These are phyloP conservation scores for Lepilemur septentrionalis DNA, from an alignment of 2,797 vertebrate species.

Conservation along the genomic window DNA sequence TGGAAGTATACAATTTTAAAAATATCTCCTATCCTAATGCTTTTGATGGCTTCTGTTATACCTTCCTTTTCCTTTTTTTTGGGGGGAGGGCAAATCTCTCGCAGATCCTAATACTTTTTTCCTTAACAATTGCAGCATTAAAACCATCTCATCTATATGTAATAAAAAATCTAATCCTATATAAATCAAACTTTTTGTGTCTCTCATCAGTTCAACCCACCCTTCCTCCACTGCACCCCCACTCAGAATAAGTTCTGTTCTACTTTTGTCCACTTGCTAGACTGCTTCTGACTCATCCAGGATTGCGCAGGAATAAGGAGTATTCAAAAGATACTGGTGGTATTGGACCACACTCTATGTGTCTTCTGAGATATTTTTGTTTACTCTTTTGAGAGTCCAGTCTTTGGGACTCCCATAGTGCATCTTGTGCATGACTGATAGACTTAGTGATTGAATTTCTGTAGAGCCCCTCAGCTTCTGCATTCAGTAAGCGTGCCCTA, in stretches of 20 bases:
- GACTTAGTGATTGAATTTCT: background rate
- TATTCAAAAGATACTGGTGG: background rate
- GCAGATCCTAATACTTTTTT: background rate
- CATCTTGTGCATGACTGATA: background rate
- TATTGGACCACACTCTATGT: background rate
- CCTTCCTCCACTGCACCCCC: background rate
- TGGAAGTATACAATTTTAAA: background rate
- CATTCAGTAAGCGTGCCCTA: background rate
- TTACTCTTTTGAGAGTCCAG: background rate
- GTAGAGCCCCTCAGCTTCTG: background rate
- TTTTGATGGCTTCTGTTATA: background rate
- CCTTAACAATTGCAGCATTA: background rate
- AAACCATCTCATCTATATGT: background rate
- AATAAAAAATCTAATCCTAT: background rate
- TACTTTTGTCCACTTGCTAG: background rate
- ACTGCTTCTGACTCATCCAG: background rate
- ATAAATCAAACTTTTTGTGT: background rate
- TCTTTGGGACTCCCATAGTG: background rate
- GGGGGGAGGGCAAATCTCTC: background rate
- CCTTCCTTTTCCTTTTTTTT: background rate
- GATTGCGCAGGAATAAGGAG: background rate
- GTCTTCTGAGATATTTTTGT: background rate
- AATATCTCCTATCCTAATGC: background rate
- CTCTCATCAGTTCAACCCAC: background rate
- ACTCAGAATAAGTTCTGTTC: background rate